Percentiles rank a stretch among this genome's conserved stretches.
Conservation (phyloP, 2,888 invertebrate genomes). For the Dusona sp. region DNA sequence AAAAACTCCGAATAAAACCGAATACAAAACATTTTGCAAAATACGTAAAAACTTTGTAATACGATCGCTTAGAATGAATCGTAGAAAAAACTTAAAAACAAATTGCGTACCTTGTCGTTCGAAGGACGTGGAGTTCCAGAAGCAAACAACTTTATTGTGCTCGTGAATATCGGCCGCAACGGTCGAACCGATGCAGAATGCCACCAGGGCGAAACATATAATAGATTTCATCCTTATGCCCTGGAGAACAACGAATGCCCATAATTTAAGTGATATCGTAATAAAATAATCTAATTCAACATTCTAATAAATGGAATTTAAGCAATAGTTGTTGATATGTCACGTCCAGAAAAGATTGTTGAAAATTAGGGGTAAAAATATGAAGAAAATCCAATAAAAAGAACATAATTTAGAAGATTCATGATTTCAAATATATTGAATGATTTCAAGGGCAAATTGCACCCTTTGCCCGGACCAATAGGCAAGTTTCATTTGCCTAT, state of each 20-base stretch:
- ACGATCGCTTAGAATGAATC: neutral
- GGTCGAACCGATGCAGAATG: slow-evolving; percentile 80
- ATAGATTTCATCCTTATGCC: slow-evolving; percentile 76
- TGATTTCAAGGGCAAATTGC: no score
- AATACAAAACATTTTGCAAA: neutral
- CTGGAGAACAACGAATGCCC: slow-evolving; percentile 41
- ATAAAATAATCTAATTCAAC: neutral
- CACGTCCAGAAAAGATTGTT: no score
- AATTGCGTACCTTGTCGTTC: slow-evolving; percentile 87
- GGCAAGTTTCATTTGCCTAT: no score
- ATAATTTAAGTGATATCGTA: slow-evolving; percentile 3
- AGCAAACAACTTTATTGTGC: slow-evolving; percentile 89
- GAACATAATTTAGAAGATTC: no score
- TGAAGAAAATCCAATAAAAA: no score
- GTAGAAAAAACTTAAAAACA: neutral
- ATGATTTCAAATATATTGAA: no score
- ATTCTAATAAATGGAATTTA: neutral
- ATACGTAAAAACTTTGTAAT: neutral
- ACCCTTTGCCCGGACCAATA: no score
- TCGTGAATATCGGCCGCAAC: slow-evolving; percentile 83
- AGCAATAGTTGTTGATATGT: no score
- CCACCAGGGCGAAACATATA: slow-evolving; percentile 74
- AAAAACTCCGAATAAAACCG: neutral
- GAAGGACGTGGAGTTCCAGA: slow-evolving; percentile 90
- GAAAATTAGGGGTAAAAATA: no score